These are phyloP conservation scores for Agonum fuliginosum DNA, from an alignment of 2,888 invertebrate genomes.

Conservation along the genomic window DNA sequence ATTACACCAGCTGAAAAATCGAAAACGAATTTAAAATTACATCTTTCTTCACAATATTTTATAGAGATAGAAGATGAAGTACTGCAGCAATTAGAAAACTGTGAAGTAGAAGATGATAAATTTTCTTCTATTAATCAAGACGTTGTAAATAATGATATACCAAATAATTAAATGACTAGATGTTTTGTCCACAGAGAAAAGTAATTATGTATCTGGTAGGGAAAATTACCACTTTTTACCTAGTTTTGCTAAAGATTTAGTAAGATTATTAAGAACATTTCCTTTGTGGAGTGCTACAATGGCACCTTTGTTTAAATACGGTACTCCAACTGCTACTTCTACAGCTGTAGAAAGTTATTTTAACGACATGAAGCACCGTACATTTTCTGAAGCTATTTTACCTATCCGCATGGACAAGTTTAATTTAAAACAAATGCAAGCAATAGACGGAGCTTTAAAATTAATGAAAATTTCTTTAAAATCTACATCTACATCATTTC, in stretches of 20 bases:
- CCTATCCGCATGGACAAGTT: neutral
- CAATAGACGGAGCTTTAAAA: no score
- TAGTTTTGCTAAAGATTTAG: neutral
- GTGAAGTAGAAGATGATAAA: neutral
- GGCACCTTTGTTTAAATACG: neutral
- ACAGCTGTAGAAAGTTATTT: neutral
- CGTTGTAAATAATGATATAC: neutral
- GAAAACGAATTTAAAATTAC: constrained; percentile 1
- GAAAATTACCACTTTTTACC: neutral
- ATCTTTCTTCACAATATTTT: no score
- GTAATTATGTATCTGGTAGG: neutral
- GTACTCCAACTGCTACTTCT: neutral
- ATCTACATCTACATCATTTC: no score
- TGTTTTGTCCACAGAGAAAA: neutral
- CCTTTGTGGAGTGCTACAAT: neutral
- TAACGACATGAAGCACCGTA: neutral
- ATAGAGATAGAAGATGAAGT: no score
- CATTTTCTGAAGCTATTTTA: neutral
- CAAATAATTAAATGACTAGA: neutral
- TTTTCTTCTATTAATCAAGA: neutral
- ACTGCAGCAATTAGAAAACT: no score
- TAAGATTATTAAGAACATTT: neutral
- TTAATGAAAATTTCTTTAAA: no score
- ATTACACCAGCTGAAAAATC: neutral
- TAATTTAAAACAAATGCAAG: neutral